Evolutionary conservation across 2,797 vertebrate genomes (phyloP).

Genomic region (Thaleichthys pacificus): DNA sequence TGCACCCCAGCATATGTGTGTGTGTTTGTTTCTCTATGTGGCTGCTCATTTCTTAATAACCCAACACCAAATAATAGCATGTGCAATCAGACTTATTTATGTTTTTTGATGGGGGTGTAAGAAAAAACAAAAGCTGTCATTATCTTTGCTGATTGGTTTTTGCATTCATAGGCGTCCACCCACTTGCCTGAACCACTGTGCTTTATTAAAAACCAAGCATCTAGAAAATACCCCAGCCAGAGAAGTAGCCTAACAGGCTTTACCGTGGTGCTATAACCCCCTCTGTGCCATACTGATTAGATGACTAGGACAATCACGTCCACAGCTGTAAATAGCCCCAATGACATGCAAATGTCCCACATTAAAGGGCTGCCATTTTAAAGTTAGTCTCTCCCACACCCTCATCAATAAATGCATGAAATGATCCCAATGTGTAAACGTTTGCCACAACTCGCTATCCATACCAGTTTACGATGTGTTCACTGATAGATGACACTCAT

Average conservation of each 20-base stretch:
- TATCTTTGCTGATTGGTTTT: slow-evolving; percentile 52
- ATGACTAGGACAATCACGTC: neutral
- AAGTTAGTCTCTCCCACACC: slow-evolving; percentile 27
- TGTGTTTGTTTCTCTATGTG: neutral
- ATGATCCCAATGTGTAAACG: slow-evolving; percentile 15
- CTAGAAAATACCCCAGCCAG: slow-evolving; percentile 1
- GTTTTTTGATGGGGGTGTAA: slow-evolving; percentile 27
- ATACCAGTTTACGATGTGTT: slow-evolving; percentile 51
- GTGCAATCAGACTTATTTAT: slow-evolving; percentile 27
- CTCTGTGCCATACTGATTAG: slow-evolving; percentile 38
- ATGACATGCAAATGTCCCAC: slow-evolving; percentile 39
- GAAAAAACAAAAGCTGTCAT: slow-evolving; percentile 55
- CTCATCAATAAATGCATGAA: slow-evolving; percentile 34
- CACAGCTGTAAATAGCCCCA: slow-evolving; percentile 32
- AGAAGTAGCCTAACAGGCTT: neutral
- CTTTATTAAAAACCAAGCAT: slow-evolving; percentile 36
- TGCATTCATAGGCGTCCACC: slow-evolving; percentile 41
- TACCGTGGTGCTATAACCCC: neutral
- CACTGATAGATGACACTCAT: slow-evolving; percentile 46
- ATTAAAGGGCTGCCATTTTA: slow-evolving; percentile 27
- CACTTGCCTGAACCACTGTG: slow-evolving; percentile 40
- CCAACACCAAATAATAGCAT: slow-evolving; percentile 34
- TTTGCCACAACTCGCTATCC: slow-evolving; percentile 31
- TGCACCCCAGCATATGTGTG: neutral
- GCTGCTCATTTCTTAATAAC: slow-evolving; percentile 9